phyloP scores from a whole-genome alignment of 1,140 invertebrate genomes.

The Neotoxoptera formosana region DNA sequence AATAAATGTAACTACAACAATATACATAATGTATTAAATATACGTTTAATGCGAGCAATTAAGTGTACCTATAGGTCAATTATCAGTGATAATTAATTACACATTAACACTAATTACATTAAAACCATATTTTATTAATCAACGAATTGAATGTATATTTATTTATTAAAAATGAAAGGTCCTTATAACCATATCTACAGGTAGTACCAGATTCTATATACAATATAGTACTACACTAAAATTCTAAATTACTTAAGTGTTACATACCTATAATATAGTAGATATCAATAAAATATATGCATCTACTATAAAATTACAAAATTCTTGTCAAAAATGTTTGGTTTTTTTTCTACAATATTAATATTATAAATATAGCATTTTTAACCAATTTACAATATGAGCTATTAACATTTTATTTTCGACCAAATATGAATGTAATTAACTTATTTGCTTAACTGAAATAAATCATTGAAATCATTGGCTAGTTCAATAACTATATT shows the following conservation, averaged over 20 bases:
- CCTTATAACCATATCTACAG: not conserved
- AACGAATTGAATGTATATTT: not conserved
- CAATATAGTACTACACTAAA: not conserved
- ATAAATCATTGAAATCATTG: not conserved
- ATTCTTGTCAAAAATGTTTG: not conserved
- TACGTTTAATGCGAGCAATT: not conserved
- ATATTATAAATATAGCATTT: not conserved
- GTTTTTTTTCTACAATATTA: not conserved
- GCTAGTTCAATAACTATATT: not conserved
- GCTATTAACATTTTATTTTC: not conserved
- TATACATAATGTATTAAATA: not conserved
- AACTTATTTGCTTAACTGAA: not conserved
- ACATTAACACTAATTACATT: slow-evolving; percentile 3
- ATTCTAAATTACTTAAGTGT: not conserved
- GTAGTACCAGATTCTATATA: not conserved
- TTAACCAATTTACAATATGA: not conserved
- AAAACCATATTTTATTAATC: not conserved
- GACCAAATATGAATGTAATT: not conserved
- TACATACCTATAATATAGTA: not conserved
- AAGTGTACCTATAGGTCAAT: not conserved
- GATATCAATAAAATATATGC: not conserved
- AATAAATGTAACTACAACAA: not conserved
- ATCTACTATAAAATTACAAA: not conserved
- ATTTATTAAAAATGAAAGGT: slow-evolving; percentile 11
- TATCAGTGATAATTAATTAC: not conserved